Conservation (phyloP, 2,888 invertebrate species). For the Agelastica alni region DNA sequence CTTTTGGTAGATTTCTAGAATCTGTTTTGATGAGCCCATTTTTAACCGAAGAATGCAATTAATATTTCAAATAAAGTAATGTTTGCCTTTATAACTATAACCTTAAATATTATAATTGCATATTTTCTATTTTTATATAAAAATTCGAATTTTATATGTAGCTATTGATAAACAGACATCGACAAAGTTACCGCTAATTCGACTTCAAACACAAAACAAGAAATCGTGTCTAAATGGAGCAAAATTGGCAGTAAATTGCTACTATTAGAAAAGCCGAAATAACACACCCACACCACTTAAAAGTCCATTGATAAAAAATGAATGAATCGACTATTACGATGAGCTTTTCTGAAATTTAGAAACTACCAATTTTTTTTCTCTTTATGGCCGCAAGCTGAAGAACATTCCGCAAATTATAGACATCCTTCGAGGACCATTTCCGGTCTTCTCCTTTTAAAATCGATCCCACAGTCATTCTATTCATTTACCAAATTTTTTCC, state of each 20-base stretch:
- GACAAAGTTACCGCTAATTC: background rate
- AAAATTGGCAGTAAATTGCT: constrained; percentile 7
- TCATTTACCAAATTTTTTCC: too few relatives aligned
- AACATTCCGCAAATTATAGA: constrained; percentile 25
- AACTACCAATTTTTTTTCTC: constrained; percentile 32
- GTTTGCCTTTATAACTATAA: too few relatives aligned
- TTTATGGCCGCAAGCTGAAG: constrained; percentile 24
- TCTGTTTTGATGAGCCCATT: too few relatives aligned
- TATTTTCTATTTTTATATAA: too few relatives aligned
- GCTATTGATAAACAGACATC: too few relatives aligned
- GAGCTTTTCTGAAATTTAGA: constrained; percentile 30
- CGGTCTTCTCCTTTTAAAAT: too few relatives aligned
- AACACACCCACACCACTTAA: constrained; percentile 39
- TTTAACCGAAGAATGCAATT: too few relatives aligned
- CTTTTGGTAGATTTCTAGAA: too few relatives aligned
- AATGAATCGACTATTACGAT: constrained; percentile 35
- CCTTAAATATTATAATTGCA: too few relatives aligned
- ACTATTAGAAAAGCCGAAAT: constrained; percentile 19
- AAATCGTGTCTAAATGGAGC: background rate
- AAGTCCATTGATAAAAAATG: constrained; percentile 40
- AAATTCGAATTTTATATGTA: too few relatives aligned
- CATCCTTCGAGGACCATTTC: constrained; percentile 22
- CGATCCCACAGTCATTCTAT: too few relatives aligned
- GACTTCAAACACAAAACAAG: background rate
- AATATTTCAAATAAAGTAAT: too few relatives aligned